phyloP scores from a whole-genome alignment of 2,888 invertebrate species.

The Tenthredo livida region DNA sequence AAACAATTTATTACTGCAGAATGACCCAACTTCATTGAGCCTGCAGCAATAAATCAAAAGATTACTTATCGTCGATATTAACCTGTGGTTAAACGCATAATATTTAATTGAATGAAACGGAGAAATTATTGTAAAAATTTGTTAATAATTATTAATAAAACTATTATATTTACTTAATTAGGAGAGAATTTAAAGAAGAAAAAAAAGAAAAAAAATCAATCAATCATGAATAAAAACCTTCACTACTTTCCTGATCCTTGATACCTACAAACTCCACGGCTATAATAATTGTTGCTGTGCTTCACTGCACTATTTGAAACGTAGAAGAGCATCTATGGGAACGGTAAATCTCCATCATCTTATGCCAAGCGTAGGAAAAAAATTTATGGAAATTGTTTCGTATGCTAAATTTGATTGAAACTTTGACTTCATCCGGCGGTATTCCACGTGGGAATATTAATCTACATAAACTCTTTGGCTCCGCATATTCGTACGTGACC shows the following conservation, averaged over 20 bases:
- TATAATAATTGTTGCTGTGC: no score
- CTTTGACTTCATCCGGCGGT: neutral
- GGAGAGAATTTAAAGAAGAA: neutral
- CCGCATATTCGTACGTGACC: neutral
- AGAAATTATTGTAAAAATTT: slow-evolving; percentile 71
- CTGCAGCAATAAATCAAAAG: neutral
- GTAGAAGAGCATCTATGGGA: neutral
- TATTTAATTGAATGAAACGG: slow-evolving; percentile 67
- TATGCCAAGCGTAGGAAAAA: neutral
- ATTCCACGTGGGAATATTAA: neutral
- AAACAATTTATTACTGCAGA: neutral
- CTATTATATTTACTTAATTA: slow-evolving; percentile 71
- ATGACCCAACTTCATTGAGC: neutral
- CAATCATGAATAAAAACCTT: neutral
- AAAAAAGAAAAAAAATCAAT: neutral
- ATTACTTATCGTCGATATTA: neutral
- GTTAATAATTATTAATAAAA: slow-evolving; percentile 75
- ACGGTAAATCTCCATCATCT: neutral
- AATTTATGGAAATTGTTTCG: slow-evolving; percentile 27
- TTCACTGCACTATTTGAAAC: neutral
- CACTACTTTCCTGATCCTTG: neutral
- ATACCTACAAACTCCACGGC: no score
- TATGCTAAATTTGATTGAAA: neutral
- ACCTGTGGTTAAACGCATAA: slow-evolving; percentile 66
- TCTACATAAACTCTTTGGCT: neutral